phyloP scores from a whole-genome alignment of 1,140 invertebrate species.

The Colletes latitarsis region DNA sequence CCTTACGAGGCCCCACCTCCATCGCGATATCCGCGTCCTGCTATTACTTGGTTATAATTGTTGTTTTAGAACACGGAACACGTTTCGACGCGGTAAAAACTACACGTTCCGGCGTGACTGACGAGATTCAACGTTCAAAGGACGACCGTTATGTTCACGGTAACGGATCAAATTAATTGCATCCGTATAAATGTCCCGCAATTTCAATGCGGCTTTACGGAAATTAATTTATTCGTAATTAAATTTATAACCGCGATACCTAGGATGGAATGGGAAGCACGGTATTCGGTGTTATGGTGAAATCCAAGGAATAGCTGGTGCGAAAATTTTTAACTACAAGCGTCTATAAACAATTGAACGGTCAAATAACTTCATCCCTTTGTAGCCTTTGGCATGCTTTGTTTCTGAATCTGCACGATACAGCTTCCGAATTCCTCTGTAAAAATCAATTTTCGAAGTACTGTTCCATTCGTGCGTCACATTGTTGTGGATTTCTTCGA shows the following conservation, averaged over 20 bases:
- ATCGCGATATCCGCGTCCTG: neutral
- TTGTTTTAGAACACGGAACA: neutral
- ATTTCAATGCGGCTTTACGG: conserved; percentile 1
- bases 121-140: neutral
- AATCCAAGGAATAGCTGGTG: neutral
- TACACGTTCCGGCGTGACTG: neutral
- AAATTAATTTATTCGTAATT: conserved; percentile 8
- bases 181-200: neutral
- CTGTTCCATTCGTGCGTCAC: no score
- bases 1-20: neutral
- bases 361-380: no score
- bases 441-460: no score
- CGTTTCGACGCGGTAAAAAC: neutral
- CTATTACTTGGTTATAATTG: neutral
- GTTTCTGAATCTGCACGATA: no score
- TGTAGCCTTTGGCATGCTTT: no score
- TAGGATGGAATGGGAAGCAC: no score
- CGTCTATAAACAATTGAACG: no score
- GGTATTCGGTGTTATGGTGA: neutral
- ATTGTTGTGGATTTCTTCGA: no score
- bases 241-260: neutral
- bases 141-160: neutral
- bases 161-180: conserved; percentile 21
- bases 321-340: no score
- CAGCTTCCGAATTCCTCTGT: no score